Evolutionary conservation across 2,888 invertebrate genomes (phyloP), one percentile per base, ranked within the genome.

Genomic region (Aethes cnicana): DNA sequence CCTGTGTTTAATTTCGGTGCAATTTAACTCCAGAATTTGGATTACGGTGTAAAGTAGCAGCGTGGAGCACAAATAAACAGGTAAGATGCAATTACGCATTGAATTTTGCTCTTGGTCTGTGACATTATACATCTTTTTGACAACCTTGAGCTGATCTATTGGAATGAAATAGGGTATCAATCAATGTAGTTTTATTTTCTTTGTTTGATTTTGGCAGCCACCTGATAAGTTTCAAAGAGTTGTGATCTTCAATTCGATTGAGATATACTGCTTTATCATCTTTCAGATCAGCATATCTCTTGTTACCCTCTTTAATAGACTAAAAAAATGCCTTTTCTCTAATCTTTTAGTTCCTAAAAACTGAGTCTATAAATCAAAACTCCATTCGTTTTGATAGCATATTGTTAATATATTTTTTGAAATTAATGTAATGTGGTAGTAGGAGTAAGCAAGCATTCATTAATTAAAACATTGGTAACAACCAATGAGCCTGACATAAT

Each of bases 131-230:
- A 80, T 81, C 74, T 71, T 81, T 79, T 77, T 74, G 77, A 75
- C 81, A 87, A 84, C 87, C 87, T 87, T 88, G 87, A 81, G 71
- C 66, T 88, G 87, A 81, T 70, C 66, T 62, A 68, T 61, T 74
- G 67, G 64, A 67, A 75, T 47, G 53, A 61, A 62, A 64, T 72
- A 42, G 33, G 46, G 41, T 52, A 50, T 46, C 30, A 47, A 54
- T 58, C 54, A 42, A 48, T 74, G 72, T 64, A 58, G 62, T 55
- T 50, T 59, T 47, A 62, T 63, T 69, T 80, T 76, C 82, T 82
- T 82, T 82, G 82, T 82, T 78, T 74, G 53, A 37, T 33, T 46
- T 52, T 4, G 14, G 12, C 17, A 5, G n/a, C 14, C 21, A n/a
- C 12, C 12, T 16, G n/a, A 3, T n/a, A n/a, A 5, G 9, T 32